Conservation (phyloP, 2,113 vertebrate genomes). For the Centropristis striata region DNA sequence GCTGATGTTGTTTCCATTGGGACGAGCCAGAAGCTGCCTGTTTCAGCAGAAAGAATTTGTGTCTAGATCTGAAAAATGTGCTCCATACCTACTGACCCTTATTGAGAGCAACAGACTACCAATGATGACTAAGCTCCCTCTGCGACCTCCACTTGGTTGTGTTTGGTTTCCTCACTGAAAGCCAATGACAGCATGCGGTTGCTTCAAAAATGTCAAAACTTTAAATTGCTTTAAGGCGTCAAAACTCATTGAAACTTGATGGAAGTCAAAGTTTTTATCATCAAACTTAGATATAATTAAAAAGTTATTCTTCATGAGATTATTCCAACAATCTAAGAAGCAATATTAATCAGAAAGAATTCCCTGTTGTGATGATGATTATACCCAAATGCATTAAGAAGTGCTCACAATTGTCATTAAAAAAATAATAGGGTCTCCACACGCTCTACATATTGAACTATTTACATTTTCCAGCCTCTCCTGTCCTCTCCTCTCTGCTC, state of each 20-base stretch:
- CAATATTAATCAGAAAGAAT: too few species aligned
- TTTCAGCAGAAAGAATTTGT: conserved; percentile 17
- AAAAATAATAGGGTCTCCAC: too few species aligned
- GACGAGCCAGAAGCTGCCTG: conserved; percentile 8
- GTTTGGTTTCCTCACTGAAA: not conserved
- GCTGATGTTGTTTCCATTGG: conserved; percentile 36
- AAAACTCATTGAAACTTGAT: not conserved
- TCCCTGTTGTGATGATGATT: too few species aligned
- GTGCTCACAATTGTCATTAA: too few species aligned
- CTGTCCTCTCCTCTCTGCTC: too few species aligned
- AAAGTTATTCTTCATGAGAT: too few species aligned
- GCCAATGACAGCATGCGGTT: not conserved
- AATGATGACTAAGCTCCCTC: not conserved
- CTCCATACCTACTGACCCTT: not conserved
- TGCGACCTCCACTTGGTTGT: not conserved
- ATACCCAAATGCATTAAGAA: too few species aligned
- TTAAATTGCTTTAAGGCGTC: not conserved
- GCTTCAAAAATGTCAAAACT: not conserved
- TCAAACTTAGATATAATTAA: not conserved
- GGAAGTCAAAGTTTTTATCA: not conserved
- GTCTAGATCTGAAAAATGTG: not conserved
- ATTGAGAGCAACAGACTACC: not conserved
- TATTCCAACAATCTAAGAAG: too few species aligned
- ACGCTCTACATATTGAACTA: too few species aligned
- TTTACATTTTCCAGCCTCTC: too few species aligned